Percentiles rank a stretch among this genome's conserved stretches.
These are phyloP conservation scores for Cynocephalus volans DNA, from an alignment of 2,113 vertebrate genomes.

Conservation along the genomic window DNA sequence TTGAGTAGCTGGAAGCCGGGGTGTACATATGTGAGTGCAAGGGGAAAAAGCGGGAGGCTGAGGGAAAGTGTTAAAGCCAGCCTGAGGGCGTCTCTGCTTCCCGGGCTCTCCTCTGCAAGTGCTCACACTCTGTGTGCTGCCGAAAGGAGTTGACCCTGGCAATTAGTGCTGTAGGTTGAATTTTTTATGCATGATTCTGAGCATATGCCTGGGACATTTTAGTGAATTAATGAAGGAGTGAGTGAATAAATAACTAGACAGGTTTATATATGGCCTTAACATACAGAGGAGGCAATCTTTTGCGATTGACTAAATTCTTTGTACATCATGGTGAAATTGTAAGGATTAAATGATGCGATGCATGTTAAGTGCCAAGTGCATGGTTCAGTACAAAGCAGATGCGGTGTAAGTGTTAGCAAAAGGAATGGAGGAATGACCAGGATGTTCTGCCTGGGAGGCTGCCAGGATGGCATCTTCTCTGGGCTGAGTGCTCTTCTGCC, in stretches of 20 bases:
- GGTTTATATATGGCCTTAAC: neutral
- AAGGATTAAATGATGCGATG: neutral
- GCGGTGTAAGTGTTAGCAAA: neutral
- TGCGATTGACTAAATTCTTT: neutral
- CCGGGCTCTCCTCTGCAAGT: neutral
- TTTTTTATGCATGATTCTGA: neutral
- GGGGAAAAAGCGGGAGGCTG: neutral
- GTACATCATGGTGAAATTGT: neutral
- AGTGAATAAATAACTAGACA: neutral
- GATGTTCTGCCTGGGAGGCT: neutral
- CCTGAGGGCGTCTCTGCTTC: neutral
- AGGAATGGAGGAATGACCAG: no score
- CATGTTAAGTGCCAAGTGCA: neutral
- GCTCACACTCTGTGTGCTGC: neutral
- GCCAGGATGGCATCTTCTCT: neutral
- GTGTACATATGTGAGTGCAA: neutral
- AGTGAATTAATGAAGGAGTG: conserved; percentile 1
- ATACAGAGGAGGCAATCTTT: neutral
- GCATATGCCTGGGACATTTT: neutral
- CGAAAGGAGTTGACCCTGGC: neutral
- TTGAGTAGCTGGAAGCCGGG: neutral
- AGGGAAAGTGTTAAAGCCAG: neutral
- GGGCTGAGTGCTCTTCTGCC: neutral
- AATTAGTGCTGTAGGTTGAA: neutral
- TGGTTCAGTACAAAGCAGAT: neutral